Evolutionary conservation across 2,113 vertebrate species (phyloP).

Genomic region (Otis tarda): DNA sequence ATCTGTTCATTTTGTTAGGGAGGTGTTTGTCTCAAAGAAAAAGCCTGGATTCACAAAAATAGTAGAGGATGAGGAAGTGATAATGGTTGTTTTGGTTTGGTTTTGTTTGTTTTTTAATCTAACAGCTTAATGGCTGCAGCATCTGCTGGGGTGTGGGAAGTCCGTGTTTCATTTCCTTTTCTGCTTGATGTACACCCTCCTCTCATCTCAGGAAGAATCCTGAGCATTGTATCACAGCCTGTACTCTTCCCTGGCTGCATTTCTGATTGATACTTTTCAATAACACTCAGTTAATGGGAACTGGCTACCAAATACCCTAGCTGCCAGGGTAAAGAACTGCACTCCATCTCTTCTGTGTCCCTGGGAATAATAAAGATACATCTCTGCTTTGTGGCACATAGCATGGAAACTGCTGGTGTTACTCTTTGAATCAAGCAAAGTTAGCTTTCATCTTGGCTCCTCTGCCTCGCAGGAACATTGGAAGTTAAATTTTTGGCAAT

Average conservation of each 20-base stretch:
- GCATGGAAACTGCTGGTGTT: neutral
- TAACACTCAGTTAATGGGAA: neutral
- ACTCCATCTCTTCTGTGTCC: neutral
- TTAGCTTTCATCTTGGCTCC: neutral
- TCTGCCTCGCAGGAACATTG: neutral
- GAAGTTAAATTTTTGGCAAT: neutral
- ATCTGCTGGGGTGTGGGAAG: neutral
- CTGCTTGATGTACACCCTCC: neutral
- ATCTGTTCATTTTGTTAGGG: neutral
- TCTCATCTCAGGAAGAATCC: neutral
- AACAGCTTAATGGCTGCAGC: neutral
- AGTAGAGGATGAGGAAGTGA: neutral
- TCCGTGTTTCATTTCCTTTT: neutral
- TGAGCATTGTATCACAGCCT: neutral
- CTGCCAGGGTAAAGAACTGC: neutral
- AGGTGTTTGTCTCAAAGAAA: neutral
- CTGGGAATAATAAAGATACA: neutral
- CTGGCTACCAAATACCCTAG: neutral
- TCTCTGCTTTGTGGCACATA: neutral
- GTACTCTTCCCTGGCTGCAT: neutral
- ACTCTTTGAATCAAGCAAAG: neutral
- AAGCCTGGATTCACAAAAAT: neutral
- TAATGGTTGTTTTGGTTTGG: neutral
- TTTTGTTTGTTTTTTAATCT: neutral
- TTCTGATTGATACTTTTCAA: slow-evolving; percentile 35